Conservation (phyloP, 2,888 invertebrate species). For the Diarsia mendica region DNA sequence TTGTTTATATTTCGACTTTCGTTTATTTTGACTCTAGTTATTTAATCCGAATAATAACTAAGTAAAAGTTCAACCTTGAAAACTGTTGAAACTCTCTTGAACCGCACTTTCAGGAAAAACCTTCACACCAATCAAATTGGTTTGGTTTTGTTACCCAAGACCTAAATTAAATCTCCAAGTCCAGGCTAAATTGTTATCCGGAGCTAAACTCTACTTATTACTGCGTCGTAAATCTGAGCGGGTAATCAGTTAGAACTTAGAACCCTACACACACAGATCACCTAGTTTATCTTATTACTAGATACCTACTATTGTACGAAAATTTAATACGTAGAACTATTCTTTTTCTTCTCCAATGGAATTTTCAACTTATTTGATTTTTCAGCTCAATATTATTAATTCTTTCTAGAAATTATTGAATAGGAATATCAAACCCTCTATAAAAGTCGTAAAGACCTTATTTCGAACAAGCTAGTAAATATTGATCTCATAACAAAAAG, state of each 20-base stretch:
- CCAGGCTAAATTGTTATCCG: slow-evolving; percentile 23
- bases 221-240: slow-evolving; percentile 23
- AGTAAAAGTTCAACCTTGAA: too few relatives aligned
- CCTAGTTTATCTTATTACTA: slow-evolving; percentile 3
- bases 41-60: too few relatives aligned
- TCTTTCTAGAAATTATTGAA: neutral
- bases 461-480: neutral
- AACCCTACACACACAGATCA: neutral
- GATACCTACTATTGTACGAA: neutral
- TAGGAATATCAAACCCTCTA: neutral
- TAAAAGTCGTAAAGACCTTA: neutral
- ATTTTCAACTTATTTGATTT: neutral
- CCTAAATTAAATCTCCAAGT: slow-evolving; percentile 4
- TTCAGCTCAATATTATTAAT: neutral
- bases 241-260: slow-evolving; percentile 14
- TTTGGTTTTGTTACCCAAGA: neutral
- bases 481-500: neutral
- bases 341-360: neutral
- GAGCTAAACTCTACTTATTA: slow-evolving; percentile 9
- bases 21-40: neutral
- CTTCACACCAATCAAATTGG: neutral
- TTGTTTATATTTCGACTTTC: slow-evolving; percentile 15
- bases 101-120: neutral
- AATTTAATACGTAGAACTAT: too few relatives aligned
- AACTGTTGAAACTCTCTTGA: too few relatives aligned